phyloP scores from a whole-genome alignment of 2,797 vertebrate species.

The Darevskia mixta region DNA sequence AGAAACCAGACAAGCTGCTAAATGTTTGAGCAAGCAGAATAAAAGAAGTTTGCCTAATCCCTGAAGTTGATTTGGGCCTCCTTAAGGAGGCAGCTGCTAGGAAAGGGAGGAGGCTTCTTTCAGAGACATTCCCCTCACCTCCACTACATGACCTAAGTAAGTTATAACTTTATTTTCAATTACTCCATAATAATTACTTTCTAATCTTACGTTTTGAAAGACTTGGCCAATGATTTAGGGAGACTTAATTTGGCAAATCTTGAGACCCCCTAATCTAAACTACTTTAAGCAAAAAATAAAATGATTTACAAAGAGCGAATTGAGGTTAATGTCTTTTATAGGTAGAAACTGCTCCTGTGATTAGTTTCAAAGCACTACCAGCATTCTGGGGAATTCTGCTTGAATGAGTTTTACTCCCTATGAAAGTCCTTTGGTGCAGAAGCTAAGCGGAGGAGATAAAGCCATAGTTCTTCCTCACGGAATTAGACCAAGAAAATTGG shows the following conservation, averaged over 20 bases:
- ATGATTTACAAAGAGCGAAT: not conserved
- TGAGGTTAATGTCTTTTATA: not conserved
- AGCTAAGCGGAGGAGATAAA: not conserved
- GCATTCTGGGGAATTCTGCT: not conserved
- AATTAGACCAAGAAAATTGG: not conserved
- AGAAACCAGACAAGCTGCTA: not conserved
- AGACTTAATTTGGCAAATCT: not conserved
- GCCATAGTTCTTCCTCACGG: not conserved
- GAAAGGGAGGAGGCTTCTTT: not conserved
- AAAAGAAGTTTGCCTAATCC: not conserved
- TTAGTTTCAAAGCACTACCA: not conserved
- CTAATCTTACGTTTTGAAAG: not conserved
- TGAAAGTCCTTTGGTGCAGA: not conserved
- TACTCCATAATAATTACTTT: not conserved
- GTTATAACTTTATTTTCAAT: not conserved
- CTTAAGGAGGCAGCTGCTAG: not conserved
- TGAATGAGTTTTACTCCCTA: not conserved
- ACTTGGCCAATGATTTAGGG: not conserved
- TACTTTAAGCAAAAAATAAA: not conserved
- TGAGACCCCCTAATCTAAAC: not conserved
- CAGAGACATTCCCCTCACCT: too few species aligned
- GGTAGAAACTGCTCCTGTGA: not conserved
- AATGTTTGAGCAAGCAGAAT: not conserved
- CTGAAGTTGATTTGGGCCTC: not conserved
- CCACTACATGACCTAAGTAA: not conserved